These are phyloP conservation scores for Bombus sibiricus DNA, from an alignment of 1,140 invertebrate genomes.

Conservation along the genomic window DNA sequence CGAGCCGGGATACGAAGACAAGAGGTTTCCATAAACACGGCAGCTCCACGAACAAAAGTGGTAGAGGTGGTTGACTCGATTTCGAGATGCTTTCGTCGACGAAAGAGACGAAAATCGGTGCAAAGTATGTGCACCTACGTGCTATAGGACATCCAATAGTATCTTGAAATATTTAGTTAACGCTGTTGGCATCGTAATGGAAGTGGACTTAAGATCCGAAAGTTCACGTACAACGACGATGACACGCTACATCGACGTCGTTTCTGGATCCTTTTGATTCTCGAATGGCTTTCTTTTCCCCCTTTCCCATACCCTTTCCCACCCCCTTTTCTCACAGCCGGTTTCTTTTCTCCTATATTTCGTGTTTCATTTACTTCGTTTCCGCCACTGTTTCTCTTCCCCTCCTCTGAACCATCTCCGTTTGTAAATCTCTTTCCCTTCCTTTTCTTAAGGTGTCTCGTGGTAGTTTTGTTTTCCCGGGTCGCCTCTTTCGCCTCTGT, in stretches of 20 bases:
- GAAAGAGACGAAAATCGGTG: neutral
- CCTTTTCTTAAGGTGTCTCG: too few relatives aligned
- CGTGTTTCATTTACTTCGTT: conserved; percentile 16
- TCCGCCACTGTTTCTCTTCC: neutral
- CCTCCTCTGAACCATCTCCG: neutral
- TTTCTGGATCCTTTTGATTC: conserved; percentile 22
- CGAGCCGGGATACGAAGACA: conserved; percentile 40
- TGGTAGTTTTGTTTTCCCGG: neutral
- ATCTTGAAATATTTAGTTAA: conserved; percentile 72
- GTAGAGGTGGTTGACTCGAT: neutral
- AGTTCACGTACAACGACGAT: conserved; percentile 44
- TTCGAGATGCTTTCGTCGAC: conserved; percentile 12
- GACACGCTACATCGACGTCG: conserved; percentile 18
- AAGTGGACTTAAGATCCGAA: conserved; percentile 59
- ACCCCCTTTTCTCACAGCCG: neutral
- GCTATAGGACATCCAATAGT: conserved; percentile 53
- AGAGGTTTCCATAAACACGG: conserved; percentile 46
- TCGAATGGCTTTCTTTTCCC: too few relatives aligned
- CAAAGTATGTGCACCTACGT: neutral
- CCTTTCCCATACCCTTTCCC: neutral
- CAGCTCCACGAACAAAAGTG: neutral
- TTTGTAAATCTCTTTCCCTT: conserved; percentile 23
- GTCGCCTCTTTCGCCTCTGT: neutral
- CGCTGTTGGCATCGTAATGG: conserved; percentile 63
- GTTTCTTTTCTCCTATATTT: neutral